Evolutionary conservation across 1,140 invertebrate genomes (phyloP), one percentile per base, ranked within the genome.

Genomic region (Ceratosolen fusciceps): DNA sequence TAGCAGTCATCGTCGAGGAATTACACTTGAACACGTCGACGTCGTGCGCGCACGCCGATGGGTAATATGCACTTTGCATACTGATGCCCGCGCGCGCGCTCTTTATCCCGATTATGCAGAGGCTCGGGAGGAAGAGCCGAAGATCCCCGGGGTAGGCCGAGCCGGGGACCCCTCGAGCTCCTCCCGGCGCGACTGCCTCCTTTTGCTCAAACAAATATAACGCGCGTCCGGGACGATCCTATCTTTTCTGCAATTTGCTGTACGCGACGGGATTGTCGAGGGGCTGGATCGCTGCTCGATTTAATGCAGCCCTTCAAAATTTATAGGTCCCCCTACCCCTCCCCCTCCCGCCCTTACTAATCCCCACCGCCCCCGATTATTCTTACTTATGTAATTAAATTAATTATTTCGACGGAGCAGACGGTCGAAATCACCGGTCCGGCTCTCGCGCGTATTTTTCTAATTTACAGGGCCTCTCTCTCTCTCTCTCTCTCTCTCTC

Each of bases 221-320:
- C 56, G 39, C 21, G 70, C 24, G 71, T 56, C 16, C 60, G 58
- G 16, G 16, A 19, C 39, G 71, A 74, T 79, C 39, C 49, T 74
- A 67, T 79, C 71, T 74, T 79, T 74, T 74, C 58, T 79, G 58
- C 49, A 79, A 79, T 79, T 79, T 79, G 77, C 71, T 43, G 60
- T 34, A 49, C 43, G 71, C 67, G 75, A 73, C 43, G 76, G 71
- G 19, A 73, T 54, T 74, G 74, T 67, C 34, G 52, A 24, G 49
- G 31, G 24, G 14, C 16, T 47, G 24, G 76, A 77, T 77, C 68
- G 21, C 54, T 47, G 5, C 16, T 12, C 29, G 43, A 52, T 72
- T 54, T 34, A 31, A 14, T 29, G 54, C 7, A n/a, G 8, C 0
- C 29, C n/a, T 1, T 65, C 2, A 67, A 74, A 79, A 79, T 79